phyloP scores from a whole-genome alignment of 2,113 vertebrate genomes.

The Daphoenositta chrysoptera region DNA sequence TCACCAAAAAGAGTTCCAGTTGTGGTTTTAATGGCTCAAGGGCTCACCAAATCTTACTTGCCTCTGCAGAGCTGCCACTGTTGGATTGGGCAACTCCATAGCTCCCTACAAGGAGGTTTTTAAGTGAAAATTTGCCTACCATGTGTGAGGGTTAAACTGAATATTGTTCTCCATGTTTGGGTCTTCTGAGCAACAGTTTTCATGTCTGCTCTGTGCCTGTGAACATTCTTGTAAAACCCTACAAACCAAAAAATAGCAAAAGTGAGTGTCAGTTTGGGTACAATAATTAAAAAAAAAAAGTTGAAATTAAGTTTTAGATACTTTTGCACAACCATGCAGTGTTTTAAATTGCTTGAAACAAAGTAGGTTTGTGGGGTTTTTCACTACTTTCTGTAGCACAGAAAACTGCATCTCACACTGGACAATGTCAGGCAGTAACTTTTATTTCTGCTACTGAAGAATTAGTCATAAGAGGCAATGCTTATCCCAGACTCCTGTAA shows the following conservation, averaged over 20 bases:
- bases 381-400: neutral
- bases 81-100: neutral
- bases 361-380: neutral
- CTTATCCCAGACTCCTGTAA: neutral
- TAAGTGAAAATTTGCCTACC: neutral
- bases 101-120: neutral
- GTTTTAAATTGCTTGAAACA: neutral
- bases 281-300: neutral
- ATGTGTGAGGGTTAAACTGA: neutral
- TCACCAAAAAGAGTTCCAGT: neutral
- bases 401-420: neutral
- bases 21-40: neutral
- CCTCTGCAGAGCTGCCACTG: neutral
- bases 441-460: neutral
- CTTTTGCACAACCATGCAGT: neutral
- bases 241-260: neutral
- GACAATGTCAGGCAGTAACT: rapidly evolving
- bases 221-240: neutral
- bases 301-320: neutral
- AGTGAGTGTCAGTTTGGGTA: neutral
- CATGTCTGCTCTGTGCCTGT: neutral
- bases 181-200: neutral
- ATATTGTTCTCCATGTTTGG: neutral
- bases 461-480: neutral
- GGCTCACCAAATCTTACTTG: neutral